A percentile compares a stretch with the other conserved stretches of the same genome.
Conservation (phyloP, 2,113 vertebrate genomes). For the Pseudorectes ferrugineus region DNA sequence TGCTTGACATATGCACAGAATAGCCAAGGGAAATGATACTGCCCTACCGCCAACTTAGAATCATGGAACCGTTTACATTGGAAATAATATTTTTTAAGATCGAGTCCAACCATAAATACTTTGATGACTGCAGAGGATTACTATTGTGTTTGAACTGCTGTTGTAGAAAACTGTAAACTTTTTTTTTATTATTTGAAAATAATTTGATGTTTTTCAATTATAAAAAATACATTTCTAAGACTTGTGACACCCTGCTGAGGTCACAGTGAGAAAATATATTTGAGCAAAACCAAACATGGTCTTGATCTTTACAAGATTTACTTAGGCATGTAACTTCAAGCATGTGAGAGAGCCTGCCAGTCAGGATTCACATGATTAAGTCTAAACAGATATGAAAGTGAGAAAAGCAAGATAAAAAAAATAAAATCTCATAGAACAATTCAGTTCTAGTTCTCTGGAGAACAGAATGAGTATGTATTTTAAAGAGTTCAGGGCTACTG, state of each 20-base stretch:
- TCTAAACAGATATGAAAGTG: background rate
- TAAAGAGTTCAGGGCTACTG: background rate
- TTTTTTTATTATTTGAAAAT: background rate
- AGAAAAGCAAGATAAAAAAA: background rate
- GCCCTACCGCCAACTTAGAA: background rate
- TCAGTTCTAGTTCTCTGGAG: background rate
- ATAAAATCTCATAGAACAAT: background rate
- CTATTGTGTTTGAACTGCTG: background rate
- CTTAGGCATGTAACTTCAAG: background rate
- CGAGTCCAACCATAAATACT: rapidly evolving
- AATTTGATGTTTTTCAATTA: background rate
- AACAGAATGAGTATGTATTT: background rate
- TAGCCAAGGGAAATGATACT: background rate
- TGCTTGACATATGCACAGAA: background rate
- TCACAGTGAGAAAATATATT: background rate
- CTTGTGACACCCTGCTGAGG: background rate
- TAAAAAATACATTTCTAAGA: background rate
- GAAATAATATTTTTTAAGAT: background rate
- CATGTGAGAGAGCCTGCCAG: background rate
- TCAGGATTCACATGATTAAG: background rate
- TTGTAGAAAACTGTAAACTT: background rate
- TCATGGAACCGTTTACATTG: background rate
- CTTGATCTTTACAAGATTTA: background rate
- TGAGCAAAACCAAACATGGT: background rate
- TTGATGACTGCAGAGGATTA: background rate